A percentile compares a stretch with the other conserved stretches of the same genome.
These are phyloP conservation scores for Campoplex capitator DNA, from an alignment of 2,888 invertebrate species.

Conservation along the genomic window DNA sequence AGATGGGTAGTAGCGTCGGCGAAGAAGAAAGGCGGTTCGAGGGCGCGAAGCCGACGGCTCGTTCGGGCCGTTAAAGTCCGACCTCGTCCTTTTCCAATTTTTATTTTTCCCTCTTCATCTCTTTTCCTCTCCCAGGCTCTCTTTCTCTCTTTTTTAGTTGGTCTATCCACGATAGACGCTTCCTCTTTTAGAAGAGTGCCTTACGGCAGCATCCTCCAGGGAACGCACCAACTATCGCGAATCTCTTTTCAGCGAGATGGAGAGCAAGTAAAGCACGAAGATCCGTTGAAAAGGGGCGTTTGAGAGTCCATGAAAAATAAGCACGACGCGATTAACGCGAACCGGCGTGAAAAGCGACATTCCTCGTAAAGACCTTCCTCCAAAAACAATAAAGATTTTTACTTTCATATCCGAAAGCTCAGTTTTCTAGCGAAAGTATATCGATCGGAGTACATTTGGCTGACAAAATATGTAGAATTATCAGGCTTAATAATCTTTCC, in stretches of 20 bases:
- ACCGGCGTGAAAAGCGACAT: constrained; percentile 5
- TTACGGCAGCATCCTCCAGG: constrained; percentile 61
- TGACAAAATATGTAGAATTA: background rate
- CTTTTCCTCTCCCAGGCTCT: constrained; percentile 39
- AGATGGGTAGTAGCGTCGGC: constrained; percentile 74
- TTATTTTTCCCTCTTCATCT: constrained; percentile 61
- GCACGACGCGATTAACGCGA: constrained; percentile 54
- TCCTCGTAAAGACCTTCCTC: constrained; percentile 20
- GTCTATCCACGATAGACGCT: constrained; percentile 52
- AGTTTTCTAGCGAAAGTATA: background rate
- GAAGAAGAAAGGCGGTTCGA: constrained; percentile 71
- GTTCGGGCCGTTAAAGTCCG: constrained; percentile 70
- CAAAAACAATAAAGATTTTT: background rate
- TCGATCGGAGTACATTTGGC: background rate
- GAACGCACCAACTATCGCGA: constrained; percentile 62
- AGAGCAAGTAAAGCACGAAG: constrained; percentile 39
- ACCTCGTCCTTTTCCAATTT: constrained; percentile 63
- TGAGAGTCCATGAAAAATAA: constrained; percentile 59
- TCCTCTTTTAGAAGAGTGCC: constrained; percentile 66
- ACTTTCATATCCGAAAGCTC: background rate
- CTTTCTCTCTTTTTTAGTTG: constrained; percentile 65
- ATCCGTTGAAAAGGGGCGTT: constrained; percentile 68
- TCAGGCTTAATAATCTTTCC: background rate
- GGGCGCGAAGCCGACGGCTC: constrained; percentile 73
- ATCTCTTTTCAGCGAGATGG: constrained; percentile 57